Conservation (phyloP, 2,888 invertebrate genomes). For the Sphaerophoria rueppellii region DNA sequence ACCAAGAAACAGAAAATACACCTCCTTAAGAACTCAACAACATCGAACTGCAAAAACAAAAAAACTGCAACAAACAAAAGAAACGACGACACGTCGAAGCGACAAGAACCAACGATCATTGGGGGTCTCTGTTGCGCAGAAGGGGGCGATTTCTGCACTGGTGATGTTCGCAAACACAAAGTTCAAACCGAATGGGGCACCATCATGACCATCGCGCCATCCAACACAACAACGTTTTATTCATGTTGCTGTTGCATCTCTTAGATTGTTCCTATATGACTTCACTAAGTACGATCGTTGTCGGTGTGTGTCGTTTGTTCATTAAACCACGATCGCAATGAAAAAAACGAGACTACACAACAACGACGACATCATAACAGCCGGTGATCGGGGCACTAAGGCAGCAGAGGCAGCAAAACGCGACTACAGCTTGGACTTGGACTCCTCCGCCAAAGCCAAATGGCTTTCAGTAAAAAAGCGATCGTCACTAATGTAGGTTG, state of each 20-base stretch:
- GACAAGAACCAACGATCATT: conserved; percentile 23
- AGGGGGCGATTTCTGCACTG: conserved; percentile 23
- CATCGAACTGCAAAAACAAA: conserved; percentile 55
- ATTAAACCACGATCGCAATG: conserved; percentile 71
- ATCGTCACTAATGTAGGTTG: conserved; percentile 74
- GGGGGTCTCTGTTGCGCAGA: conserved; percentile 48
- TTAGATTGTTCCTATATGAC: conserved; percentile 40
- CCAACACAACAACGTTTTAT: conserved; percentile 51
- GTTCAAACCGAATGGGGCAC: conserved; percentile 65
- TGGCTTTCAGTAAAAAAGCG: conserved; percentile 73
- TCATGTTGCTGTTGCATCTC: conserved; percentile 68
- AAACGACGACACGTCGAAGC: conserved; percentile 8
- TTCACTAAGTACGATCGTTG: conserved; percentile 42
- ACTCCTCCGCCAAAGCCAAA: conserved; percentile 74
- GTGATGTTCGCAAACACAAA: conserved; percentile 71
- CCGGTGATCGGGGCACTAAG: conserved; percentile 73
- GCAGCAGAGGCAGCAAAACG: conserved; percentile 68
- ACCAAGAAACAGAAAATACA: conserved; percentile 25
- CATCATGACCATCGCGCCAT: conserved; percentile 50
- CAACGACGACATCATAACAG: conserved; percentile 68
- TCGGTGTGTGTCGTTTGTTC: conserved; percentile 22
- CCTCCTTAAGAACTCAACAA: conserved; percentile 63
- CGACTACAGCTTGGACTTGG: conserved; percentile 70
- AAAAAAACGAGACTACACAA: conserved; percentile 60
- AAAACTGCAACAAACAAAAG: conserved; percentile 25